Base-by-base conservation (phyloP, 2,888 invertebrate genomes). In the Drosophila borborema region DNA sequence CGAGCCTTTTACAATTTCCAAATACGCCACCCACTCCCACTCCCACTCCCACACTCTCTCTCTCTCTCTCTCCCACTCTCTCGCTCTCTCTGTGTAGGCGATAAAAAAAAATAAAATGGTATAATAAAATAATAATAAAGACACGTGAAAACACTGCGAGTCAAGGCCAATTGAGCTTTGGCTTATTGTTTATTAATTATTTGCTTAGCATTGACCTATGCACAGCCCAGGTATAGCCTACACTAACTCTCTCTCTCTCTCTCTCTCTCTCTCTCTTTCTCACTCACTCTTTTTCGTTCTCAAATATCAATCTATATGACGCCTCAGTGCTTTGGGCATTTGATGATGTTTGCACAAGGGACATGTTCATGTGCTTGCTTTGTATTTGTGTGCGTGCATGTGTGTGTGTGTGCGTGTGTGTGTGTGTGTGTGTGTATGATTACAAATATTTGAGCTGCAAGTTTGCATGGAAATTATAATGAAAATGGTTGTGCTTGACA, bases 131-230 rank as follows among this genome's bases (percentile, higher is more conserved):
- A 55, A 28, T 55, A 41, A 41, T 55, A 55, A 41, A 55, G 28
- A 31, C 41, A 18, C 18, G 64, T 62, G 58, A 63, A 75, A 81
- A 68, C 73, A 78, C 59, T 87, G 80, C 66, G 45, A 81, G 70
- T 77, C 84, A 89, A 89, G 87, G 87, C 65, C 84, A 73, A 67
- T 62, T 70, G 58, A 43, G 58, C 60, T 72, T 71, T 53, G 53
- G 41, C 28, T 59, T 41, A 72, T 80, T 81, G 79, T 81, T 83
- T 81, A 85, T 83, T 81, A 86, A 85, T 89, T 85, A 86, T 86
- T 89, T 83, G 85, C 71, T 69, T 86, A 73, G 64, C 67, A 62
- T 62, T 75, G 45, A 61, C 58, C 64, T 54, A 65, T 65, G 64
- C 62, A 48, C 18, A 49, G 31, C 40, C 31, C 31, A 38, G 10